Percentiles rank a stretch among this genome's conserved stretches.
Conservation (phyloP, 2,797 vertebrate genomes). For the Diplodus puntazzo region DNA sequence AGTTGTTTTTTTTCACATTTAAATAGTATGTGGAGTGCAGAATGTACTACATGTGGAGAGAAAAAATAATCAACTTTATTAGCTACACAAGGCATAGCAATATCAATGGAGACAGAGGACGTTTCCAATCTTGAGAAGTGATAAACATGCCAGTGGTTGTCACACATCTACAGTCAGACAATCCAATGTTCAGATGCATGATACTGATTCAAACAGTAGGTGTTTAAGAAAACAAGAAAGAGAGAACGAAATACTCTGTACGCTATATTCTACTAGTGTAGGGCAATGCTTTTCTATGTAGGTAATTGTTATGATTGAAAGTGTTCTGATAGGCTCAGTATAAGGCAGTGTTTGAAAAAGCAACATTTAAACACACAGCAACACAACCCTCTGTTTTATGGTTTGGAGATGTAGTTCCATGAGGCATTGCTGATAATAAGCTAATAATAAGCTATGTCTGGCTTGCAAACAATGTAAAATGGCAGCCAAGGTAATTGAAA, state of each 20-base stretch:
- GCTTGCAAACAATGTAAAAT: slow-evolving; percentile 26
- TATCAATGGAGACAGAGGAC: background rate
- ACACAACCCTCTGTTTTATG: slow-evolving; percentile 6
- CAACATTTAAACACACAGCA: slow-evolving; percentile 25
- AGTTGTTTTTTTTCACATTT: slow-evolving; percentile 8
- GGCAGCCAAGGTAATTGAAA: slow-evolving; percentile 22
- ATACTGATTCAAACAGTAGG: slow-evolving; percentile 20
- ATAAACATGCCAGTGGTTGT: background rate
- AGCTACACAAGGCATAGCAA: background rate
- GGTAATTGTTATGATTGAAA: slow-evolving; percentile 26
- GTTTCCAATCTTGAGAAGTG: background rate
- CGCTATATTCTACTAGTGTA: slow-evolving; percentile 22
- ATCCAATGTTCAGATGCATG: slow-evolving; percentile 9
- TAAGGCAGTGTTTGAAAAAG: slow-evolving; percentile 6
- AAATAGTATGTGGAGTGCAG: no score
- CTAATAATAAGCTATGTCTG: slow-evolving; percentile 19
- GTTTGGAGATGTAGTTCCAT: slow-evolving; percentile 3
- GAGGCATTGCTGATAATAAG: slow-evolving; percentile 8
- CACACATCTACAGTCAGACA: background rate
- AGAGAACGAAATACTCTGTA: slow-evolving; percentile 8
- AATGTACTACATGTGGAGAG: background rate
- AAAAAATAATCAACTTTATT: background rate
- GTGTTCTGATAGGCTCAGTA: slow-evolving; percentile 14
- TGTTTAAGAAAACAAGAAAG: slow-evolving; percentile 3
- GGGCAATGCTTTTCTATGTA: slow-evolving; percentile 4